Base-by-base conservation (phyloP, 2,797 vertebrate genomes). In the Chaetodon trifasciatus region DNA sequence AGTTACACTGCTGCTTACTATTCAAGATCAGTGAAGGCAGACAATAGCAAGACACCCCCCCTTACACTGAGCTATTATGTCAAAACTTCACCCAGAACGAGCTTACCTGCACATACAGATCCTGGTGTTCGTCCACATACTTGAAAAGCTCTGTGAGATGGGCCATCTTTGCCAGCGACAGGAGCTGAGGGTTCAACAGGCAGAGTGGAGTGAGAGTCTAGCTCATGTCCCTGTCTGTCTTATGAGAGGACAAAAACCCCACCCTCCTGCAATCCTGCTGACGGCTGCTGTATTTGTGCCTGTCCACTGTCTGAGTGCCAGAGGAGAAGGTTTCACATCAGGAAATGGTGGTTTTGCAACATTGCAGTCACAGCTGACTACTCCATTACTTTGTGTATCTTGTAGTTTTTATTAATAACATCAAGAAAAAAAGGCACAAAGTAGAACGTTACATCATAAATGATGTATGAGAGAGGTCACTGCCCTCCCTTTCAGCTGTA, bases 111-210 rank as follows among this genome's bases (percentile, higher is more conserved):
- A 99, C 75, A 21, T 97, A 99, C 10, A 96, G 86, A 1, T 99
- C 97, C 92, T 99, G 97, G 78, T 99, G 95, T 16, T 96, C 94
- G n/a, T 99, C 97, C 62, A 99, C 94, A 46, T 99, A 96, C 78
- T 97, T 94, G 86, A 99, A 99, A 55, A 99, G 89, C 0, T 87
- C 24, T 9, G 91, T 60, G 57, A 99, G 96, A 74, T 86, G 86
- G 47, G 97, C 92, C 98, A 99, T 99, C 17, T 92, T 94, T 86
- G 65, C 70, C 52, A 1, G 70, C 0, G 21, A 84, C 71, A 71
- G 80, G 50, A 86, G 75, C 87, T 92, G 85, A 79, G 40, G 87
- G 81, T 79, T 78, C 1, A 60, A 86, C 28, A 77, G 63, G 70
- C 61, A 84, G 78, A 82, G 28, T 0, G n/a, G 62, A 71, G 79